Conservation (phyloP, 2,113 vertebrate genomes). For the Onychorhynchus coronatus region DNA sequence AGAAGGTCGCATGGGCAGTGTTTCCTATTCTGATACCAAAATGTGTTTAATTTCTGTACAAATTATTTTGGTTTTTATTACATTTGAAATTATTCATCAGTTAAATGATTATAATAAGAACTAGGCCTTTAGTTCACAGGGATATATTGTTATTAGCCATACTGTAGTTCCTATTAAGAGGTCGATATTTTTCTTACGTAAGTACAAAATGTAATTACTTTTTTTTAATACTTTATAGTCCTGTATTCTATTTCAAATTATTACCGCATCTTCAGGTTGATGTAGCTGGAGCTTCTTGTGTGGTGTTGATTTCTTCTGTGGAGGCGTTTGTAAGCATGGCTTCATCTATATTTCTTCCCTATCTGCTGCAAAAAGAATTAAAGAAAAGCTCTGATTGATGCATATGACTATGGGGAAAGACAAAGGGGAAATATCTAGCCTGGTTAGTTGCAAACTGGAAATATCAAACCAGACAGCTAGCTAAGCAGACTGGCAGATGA, state of each 20-base stretch:
- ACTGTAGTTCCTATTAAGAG: neutral
- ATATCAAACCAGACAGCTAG: constrained; percentile 33
- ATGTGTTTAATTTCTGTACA: neutral
- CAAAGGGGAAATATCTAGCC: neutral
- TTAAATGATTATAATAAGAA: neutral
- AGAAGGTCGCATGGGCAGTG: neutral
- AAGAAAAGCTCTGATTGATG: constrained; percentile 10
- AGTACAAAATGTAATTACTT: neutral
- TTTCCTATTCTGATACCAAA: neutral
- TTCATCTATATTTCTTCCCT: neutral
- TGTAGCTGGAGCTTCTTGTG: neutral
- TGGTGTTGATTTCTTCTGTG: neutral
- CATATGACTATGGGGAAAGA: constrained; percentile 9
- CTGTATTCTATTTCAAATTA: neutral
- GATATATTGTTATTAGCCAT: neutral
- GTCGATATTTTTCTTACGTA: neutral
- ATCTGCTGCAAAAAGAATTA: neutral
- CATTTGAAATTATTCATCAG: neutral
- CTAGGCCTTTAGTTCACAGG: neutral
- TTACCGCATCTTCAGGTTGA: neutral
- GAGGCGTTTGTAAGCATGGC: neutral
- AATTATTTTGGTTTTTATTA: neutral
- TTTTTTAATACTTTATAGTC: neutral
- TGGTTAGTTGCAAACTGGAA: neutral
- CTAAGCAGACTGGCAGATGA: neutral